Conservation (phyloP, 2,797 vertebrate genomes). For the Sebastes trivittatus region DNA sequence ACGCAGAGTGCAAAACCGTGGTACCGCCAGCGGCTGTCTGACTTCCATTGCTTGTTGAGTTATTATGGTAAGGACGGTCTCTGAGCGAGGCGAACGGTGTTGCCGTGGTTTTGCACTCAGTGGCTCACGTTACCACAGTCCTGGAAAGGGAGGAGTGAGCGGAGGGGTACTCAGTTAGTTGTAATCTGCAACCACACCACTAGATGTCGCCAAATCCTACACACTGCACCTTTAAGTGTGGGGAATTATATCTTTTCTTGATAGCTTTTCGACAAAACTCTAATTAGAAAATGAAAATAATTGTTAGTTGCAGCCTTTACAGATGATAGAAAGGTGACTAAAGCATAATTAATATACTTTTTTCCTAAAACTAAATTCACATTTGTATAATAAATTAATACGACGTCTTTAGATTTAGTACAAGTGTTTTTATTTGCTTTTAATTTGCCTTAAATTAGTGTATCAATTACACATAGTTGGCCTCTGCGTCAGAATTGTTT, state of each 20-base stretch:
- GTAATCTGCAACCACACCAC: too few species aligned
- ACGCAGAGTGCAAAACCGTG: too few species aligned
- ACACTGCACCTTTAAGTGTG: too few species aligned
- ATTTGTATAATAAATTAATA: not conserved
- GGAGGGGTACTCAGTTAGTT: too few species aligned
- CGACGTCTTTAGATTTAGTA: not conserved
- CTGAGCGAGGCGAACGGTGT: too few species aligned
- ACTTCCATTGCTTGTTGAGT: too few species aligned
- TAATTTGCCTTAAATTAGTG: not conserved
- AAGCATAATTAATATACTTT: not conserved
- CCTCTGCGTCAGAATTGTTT: not conserved
- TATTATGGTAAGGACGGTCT: too few species aligned
- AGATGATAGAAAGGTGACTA: not conserved
- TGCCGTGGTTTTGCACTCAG: too few species aligned
- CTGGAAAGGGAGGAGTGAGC: too few species aligned
- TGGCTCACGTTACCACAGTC: too few species aligned
- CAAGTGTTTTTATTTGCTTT: not conserved
- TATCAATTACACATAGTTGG: not conserved
- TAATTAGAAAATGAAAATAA: not conserved
- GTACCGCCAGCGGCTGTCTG: too few species aligned
- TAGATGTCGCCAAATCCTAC: too few species aligned
- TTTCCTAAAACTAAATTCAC: not conserved
- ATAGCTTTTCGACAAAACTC: not conserved
- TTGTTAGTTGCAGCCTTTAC: not conserved
- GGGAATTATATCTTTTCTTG: not conserved